phyloP scores from a whole-genome alignment of 2,888 invertebrate genomes.

The Philereme transversata region DNA sequence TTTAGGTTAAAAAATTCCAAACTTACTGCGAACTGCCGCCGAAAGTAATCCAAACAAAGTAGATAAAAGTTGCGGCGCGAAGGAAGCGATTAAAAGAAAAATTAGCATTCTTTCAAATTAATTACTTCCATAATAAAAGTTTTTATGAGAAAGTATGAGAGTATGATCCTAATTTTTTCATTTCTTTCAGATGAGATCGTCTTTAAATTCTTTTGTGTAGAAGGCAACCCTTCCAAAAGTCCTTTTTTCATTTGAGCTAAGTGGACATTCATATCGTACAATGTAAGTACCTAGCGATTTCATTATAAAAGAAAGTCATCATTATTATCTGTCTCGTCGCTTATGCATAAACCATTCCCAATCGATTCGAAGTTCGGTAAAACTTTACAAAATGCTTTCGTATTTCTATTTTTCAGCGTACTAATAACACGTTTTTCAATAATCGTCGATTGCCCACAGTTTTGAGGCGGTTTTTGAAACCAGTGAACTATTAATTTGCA shows the following conservation, averaged over 20 bases:
- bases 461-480: conserved; percentile 42
- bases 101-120: conserved; percentile 82
- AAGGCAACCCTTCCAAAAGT: conserved; percentile 4
- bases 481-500: conserved; percentile 60
- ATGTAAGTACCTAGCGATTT: no score
- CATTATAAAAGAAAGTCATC: no score
- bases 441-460: conserved; percentile 28
- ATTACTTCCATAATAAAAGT: conserved; percentile 78
- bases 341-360: no score
- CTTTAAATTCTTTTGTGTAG: conserved; percentile 40
- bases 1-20: conserved; percentile 58
- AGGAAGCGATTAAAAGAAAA: conserved; percentile 82
- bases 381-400: no score
- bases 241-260: background rate
- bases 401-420: no score
- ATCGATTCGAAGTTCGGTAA: no score
- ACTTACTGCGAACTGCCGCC: conserved; percentile 66
- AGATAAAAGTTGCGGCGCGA: conserved; percentile 80
- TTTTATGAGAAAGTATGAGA: conserved; percentile 67
- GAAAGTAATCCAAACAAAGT: conserved; percentile 82
- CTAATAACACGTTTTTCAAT: background rate
- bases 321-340: no score
- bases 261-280: no score
- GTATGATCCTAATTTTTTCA: conserved; percentile 62
- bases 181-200: conserved; percentile 46